Base-by-base conservation (phyloP, 2,113 vertebrate species). In the Vidua macroura region DNA sequence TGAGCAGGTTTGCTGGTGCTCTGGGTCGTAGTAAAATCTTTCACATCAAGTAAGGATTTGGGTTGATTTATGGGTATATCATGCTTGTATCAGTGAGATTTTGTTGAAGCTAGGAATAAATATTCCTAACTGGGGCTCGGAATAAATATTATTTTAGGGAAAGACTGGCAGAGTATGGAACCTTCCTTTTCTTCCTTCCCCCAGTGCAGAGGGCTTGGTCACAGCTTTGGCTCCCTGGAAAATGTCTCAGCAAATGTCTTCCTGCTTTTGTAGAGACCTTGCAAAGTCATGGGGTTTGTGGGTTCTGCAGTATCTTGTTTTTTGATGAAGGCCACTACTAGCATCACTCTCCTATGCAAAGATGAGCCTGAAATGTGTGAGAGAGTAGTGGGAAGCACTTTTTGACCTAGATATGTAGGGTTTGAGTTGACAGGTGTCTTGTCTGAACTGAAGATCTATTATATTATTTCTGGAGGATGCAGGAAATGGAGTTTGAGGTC, bases 11-110 rank as follows among this genome's bases (percentile, higher is more conserved):
- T n/a, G 22, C 33, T 83, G 16, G 7, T 60, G 49, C 27, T 86
- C 28, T 0, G 1, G 11, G 15, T 18, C 0, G 0, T 6, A 86
- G 53, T 13, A 72, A 92, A 64, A 33, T 44, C 53, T 68, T 69
- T 56, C 43, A 41, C 15, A 31, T 2, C 6, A n/a, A 22, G 30
- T 43, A 15, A 70, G 25, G 20, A 7, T 86, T 53, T 77, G 37
- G 51, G 10, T 2, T 41, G n/a, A 66, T 13, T 73, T 60, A n/a
- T 6, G 11, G 2, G 22, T 76, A 79, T 82, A 79, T 48, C 3
- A 1, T 56, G 30, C 14, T 60, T 3, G 0, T 48, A 35, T 28
- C 39, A 37, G 31, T 48, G 51, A 77, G 60, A 53, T 2, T 1
- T 2, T 7, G 3, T 55, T 46, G 25, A 22, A 70, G 10, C 41